phyloP scores from a whole-genome alignment of 2,113 vertebrate species.

The Protobothrops mucrosquamatus region DNA sequence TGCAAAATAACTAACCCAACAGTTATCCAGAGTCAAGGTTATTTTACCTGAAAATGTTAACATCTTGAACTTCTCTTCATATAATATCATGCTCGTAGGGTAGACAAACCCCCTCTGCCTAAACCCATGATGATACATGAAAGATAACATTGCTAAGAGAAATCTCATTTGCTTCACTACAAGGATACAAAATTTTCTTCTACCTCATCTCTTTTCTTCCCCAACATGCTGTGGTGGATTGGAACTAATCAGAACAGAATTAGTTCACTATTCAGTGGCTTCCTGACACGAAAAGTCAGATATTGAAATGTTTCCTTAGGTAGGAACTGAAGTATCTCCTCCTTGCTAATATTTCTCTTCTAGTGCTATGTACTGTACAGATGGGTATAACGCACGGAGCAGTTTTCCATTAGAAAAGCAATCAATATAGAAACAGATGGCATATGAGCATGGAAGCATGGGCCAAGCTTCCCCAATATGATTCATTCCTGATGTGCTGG shows the following conservation, averaged over 20 bases:
- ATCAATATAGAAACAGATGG: not conserved
- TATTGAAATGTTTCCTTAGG: not conserved
- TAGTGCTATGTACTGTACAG: not conserved
- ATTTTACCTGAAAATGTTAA: not conserved
- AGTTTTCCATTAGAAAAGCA: not conserved
- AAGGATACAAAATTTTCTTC: not conserved
- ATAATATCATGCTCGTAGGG: not conserved
- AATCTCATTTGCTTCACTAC: not conserved
- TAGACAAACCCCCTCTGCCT: not conserved
- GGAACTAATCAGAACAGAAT: not conserved
- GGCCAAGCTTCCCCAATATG: not conserved
- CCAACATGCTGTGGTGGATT: not conserved
- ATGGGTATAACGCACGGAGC: not conserved
- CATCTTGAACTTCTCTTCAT: not conserved
- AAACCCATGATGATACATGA: not conserved
- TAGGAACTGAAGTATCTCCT: not conserved
- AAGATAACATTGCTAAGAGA: not conserved
- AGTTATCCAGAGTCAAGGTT: not conserved
- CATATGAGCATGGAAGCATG: not conserved
- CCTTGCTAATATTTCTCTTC: not conserved
- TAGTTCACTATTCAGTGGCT: not conserved
- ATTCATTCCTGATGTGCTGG: not conserved
- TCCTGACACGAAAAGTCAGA: not conserved
- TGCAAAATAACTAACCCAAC: not conserved
- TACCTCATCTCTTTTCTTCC: not conserved